phyloP scores from a whole-genome alignment of 2,888 invertebrate genomes.

The Cinara cedri region DNA sequence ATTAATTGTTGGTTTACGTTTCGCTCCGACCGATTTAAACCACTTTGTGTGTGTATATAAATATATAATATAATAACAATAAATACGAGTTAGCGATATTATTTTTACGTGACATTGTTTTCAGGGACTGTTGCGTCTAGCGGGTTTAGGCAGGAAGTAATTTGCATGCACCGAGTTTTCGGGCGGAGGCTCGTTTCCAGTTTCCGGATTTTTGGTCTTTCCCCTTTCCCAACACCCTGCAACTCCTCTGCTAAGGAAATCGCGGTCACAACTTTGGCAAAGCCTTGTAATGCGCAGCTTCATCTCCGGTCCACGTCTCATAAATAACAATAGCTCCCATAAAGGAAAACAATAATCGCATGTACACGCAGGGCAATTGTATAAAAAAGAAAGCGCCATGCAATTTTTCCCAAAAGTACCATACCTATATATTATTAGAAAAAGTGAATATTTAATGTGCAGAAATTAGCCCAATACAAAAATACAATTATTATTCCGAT shows the following conservation, averaged over 20 bases:
- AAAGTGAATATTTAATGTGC: too few species aligned
- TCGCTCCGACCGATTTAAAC: background rate
- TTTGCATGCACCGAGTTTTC: constrained; percentile 48
- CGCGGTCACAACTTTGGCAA: constrained; percentile 40
- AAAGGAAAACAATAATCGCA: constrained; percentile 31
- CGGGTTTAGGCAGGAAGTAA: constrained; percentile 51
- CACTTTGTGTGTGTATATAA: constrained; percentile 30
- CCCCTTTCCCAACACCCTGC: constrained; percentile 15
- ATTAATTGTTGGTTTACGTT: constrained; percentile 24
- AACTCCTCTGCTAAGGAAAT: constrained; percentile 34
- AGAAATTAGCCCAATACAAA: too few species aligned
- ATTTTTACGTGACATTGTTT: constrained; percentile 38
- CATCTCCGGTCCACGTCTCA: constrained; percentile 40
- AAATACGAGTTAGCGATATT: constrained; percentile 39
- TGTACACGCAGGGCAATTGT: constrained; percentile 16
- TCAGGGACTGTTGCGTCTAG: constrained; percentile 44
- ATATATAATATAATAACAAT: constrained; percentile 45
- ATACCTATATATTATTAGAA: too few species aligned
- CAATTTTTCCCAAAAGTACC: background rate
- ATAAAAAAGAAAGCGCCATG: background rate
- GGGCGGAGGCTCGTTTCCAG: constrained; percentile 44
- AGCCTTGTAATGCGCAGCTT: constrained; percentile 30
- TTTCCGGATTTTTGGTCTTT: constrained; percentile 41
- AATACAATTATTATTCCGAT: too few species aligned
- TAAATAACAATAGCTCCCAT: constrained; percentile 31